These are phyloP conservation scores for Cyphomyrmex costatus DNA, from an alignment of 1,140 invertebrate species.

Conservation along the genomic window DNA sequence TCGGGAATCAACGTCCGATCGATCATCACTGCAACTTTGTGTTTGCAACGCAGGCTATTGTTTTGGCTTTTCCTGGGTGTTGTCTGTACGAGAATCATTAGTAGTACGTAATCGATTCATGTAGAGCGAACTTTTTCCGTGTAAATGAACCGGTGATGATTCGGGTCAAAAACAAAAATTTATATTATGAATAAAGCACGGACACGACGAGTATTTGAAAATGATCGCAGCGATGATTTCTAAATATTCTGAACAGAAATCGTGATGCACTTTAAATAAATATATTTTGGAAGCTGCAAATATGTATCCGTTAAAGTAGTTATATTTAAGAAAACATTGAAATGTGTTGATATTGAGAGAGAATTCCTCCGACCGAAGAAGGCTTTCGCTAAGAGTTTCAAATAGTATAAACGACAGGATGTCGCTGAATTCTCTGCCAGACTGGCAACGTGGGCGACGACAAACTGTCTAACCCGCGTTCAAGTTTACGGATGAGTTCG, in stretches of 20 bases:
- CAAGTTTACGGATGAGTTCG: slow-evolving; percentile 51
- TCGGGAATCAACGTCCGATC: slow-evolving; percentile 24
- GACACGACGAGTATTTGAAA: background rate
- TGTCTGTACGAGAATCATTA: background rate
- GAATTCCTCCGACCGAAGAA: slow-evolving; percentile 31
- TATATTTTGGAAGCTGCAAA: background rate
- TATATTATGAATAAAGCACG: background rate
- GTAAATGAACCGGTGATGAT: slow-evolving; percentile 1
- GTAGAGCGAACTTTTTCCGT: slow-evolving; percentile 23
- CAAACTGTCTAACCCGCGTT: slow-evolving; percentile 58
- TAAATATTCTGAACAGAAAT: background rate
- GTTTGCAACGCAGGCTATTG: slow-evolving; percentile 7
- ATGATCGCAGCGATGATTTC: background rate
- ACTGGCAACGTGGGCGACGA: slow-evolving; percentile 52
- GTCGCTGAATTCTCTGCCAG: slow-evolving; percentile 49
- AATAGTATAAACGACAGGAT: slow-evolving; percentile 57
- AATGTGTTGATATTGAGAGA: slow-evolving; percentile 28
- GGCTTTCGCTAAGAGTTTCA: slow-evolving; percentile 54
- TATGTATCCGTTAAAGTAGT: background rate
- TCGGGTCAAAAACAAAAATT: slow-evolving; percentile 32
- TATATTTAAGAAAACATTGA: slow-evolving; percentile 29
- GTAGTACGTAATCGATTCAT: slow-evolving; percentile 34
- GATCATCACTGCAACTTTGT: slow-evolving; percentile 21
- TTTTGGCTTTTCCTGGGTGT: slow-evolving; percentile 24
- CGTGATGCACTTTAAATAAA: background rate